phyloP scores from a whole-genome alignment of 2,888 invertebrate genomes.

The Omphaloscelis lunosa region DNA sequence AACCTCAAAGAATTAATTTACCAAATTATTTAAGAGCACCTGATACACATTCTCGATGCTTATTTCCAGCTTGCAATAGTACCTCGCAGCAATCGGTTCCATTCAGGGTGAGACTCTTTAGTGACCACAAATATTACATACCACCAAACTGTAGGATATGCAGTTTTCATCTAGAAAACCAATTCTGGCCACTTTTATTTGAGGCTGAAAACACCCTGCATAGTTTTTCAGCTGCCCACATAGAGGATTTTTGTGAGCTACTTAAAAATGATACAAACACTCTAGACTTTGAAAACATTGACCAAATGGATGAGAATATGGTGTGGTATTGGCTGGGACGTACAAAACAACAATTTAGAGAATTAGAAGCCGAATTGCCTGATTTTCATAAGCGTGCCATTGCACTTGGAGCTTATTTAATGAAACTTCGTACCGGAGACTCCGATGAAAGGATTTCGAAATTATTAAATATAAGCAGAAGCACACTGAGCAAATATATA shows the following conservation, averaged over 20 bases:
- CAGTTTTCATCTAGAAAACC: background rate
- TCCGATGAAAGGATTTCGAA: no score
- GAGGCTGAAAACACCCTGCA: no score
- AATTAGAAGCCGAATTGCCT: slow-evolving; percentile 7
- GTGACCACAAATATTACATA: slow-evolving; percentile 2
- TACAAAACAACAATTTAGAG: slow-evolving; percentile 10
- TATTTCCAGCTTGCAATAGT: background rate
- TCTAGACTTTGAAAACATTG: slow-evolving; percentile 14
- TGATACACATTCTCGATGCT: slow-evolving; percentile 3
- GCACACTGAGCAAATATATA: background rate
- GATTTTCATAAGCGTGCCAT: slow-evolving; percentile 6
- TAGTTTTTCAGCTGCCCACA: slow-evolving; percentile 7
- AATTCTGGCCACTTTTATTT: background rate
- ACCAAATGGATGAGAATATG: slow-evolving; percentile 7
- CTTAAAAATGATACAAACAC: background rate
- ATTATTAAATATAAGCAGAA: background rate
- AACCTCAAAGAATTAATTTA: background rate
- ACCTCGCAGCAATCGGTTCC: slow-evolving; percentile 3
- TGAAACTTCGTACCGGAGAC: no score
- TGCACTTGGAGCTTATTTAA: no score
- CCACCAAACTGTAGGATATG: background rate
- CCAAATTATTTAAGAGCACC: slow-evolving; percentile 6
- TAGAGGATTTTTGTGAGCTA: slow-evolving; percentile 14
- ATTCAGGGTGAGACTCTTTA: background rate
- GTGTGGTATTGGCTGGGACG: slow-evolving; percentile 13